These are phyloP conservation scores for Drosophila prolongata DNA, from an alignment of 2,888 invertebrate species.

Conservation along the genomic window DNA sequence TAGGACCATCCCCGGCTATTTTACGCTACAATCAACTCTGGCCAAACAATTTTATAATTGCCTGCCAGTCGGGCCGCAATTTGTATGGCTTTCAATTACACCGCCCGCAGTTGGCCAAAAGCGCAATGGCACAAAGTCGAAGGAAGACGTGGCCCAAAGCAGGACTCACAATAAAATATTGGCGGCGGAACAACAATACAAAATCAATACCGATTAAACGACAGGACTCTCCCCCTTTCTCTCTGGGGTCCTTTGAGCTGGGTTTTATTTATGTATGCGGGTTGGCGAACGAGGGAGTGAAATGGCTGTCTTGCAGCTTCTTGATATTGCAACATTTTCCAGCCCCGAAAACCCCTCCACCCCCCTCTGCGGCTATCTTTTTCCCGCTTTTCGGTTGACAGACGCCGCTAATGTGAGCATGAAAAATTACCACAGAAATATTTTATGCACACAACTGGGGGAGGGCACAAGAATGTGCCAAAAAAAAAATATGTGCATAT, in stretches of 20 bases:
- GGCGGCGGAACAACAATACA: constrained; percentile 60
- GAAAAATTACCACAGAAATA: constrained; percentile 65
- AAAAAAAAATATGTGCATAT: constrained; percentile 68
- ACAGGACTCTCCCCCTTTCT: constrained; percentile 3
- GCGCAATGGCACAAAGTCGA: constrained; percentile 33
- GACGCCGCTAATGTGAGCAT: constrained; percentile 61
- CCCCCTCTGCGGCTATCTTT: constrained; percentile 5
- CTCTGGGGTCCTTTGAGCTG: constrained; percentile 8
- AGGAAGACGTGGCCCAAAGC: constrained; percentile 54
- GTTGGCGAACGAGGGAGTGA: not conserved
- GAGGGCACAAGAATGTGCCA: constrained; percentile 35
- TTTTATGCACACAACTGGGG: constrained; percentile 49
- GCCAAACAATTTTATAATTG: constrained; percentile 70
- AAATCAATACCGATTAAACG: constrained; percentile 71
- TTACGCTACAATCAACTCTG: constrained; percentile 70
- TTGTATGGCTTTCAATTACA: constrained; percentile 80
- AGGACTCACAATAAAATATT: constrained; percentile 71
- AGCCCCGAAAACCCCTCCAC: not conserved
- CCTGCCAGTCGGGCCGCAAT: constrained; percentile 65
- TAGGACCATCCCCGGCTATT: constrained; percentile 54
- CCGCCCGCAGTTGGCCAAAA: constrained; percentile 48
- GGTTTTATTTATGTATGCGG: constrained; percentile 43
- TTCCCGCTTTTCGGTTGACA: constrained; percentile 15
- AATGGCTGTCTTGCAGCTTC: constrained; percentile 27
- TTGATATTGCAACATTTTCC: constrained; percentile 33